Percentiles rank a stretch among this genome's conserved stretches.
Conservation (phyloP, 1,140 invertebrate species). For the Battus philenor region DNA sequence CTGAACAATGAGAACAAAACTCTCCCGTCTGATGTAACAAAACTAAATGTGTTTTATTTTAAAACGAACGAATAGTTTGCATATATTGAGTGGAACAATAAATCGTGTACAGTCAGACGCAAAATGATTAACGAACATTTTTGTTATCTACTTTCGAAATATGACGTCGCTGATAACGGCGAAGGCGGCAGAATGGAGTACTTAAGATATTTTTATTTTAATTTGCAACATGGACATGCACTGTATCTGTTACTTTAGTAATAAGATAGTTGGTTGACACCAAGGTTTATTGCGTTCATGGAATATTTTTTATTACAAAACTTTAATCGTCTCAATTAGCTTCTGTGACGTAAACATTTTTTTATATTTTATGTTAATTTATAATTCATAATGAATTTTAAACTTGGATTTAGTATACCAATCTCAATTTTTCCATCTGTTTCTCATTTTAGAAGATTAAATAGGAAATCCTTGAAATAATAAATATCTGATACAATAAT, state of each 20-base stretch:
- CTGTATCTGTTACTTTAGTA: conserved; percentile 59
- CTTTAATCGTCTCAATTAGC: no score
- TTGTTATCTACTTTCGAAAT: conserved; percentile 27
- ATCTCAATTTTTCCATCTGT: no score
- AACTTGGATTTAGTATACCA: no score
- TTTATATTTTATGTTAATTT: no score
- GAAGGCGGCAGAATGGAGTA: conserved; percentile 31
- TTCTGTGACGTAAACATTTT: no score
- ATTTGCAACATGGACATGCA: conserved; percentile 51
- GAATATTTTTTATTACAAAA: no score
- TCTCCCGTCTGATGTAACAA: conserved; percentile 11
- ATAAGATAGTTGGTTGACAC: conserved; percentile 56
- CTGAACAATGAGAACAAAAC: conserved; percentile 7
- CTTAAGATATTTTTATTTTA: conserved; percentile 69
- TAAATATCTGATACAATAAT: no score
- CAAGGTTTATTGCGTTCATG: conserved; percentile 71
- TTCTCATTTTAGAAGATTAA: no score
- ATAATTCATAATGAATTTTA: no score
- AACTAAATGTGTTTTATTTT: conserved; percentile 9
- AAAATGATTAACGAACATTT: not conserved
- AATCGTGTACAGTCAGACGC: conserved; percentile 4
- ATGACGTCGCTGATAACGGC: conserved; percentile 38
- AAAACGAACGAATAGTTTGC: conserved; percentile 8
- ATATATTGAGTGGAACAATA: conserved; percentile 12
- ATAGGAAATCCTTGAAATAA: no score